Evolutionary conservation across 2,888 invertebrate genomes (phyloP), one percentile per base, ranked within the genome.

Genomic region (Loripinus fragilis): DNA sequence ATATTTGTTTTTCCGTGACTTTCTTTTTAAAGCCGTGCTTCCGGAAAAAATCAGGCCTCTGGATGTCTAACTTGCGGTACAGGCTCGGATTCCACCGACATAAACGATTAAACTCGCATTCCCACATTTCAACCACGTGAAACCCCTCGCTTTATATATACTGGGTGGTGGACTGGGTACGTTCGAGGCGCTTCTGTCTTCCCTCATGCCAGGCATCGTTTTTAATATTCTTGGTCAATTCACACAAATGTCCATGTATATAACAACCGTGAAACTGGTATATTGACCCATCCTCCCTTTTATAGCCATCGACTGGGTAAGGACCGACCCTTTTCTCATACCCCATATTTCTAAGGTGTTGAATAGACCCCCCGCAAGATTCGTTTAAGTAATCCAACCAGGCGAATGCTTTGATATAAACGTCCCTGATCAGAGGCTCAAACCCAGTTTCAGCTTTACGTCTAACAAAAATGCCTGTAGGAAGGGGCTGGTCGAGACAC

Each of bases 311-410:
- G n/a, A 48, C n/a, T 15, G 48, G 48, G 20, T 48, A 48, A 20
- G 48, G 48, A 10, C 48, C 48, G 12, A 48, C 48, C 25, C 71
- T 64, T 48, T 38, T 38, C 45, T 80, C 80, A n/a, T 74, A 23
- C 0, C 71, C 79, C 15, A 20, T 38, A 28, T 80, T 83, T n/a
- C 72, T n/a, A 65, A 74, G 52, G 48, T 83, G 80, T 28, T 20
- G 45, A n/a, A 81, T 80, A 25, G 55, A 23, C 0, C 45, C 55
- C 2, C 66, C 69, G 28, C 80, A 67, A 23, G 42, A 25, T 25
- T 50, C 33, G 33, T 50, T 76, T 52, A 80, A 20, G 23, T 69
- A 80, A 48, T 80, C 73, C 33, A 80, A 25, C 79, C 81, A 81
- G 52, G 73, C 33, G 35, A 8, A 55, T 55, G 76, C 5, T 73